Evolutionary conservation across 1,140 invertebrate species (phyloP), one percentile per base, ranked within the genome.

Genomic region (Euwallacea fornicatus): DNA sequence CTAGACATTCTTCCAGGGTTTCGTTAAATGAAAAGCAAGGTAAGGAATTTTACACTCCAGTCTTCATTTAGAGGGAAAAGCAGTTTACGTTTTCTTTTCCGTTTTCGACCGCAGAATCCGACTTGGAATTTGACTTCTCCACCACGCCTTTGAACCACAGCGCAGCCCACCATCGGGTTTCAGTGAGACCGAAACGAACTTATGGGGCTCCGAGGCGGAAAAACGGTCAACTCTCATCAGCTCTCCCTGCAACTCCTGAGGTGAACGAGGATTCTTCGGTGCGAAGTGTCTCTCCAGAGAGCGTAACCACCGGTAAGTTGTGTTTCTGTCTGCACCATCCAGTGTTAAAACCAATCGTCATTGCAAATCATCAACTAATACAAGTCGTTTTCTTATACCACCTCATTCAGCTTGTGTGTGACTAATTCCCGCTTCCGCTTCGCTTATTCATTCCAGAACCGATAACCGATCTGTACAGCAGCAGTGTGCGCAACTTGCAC

Each of bases 111-210:
- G 42, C 42, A 79, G 77, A 81, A 71, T 76, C 75, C n/a, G 76
- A 79, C 63, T 73, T 79, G 64, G 82, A 83, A 72, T 74, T 79
- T 56, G 79, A 79, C 60, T 69, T 73, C 10, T 77, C 77, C 8
- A 75, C 81, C 21, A 84, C 88, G 71, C 87, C 89, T 47, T 83
- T 93, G 59, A 91, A 89, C 77, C 91, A 92, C 79, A 89, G 88
- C n/a, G 91, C 90, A 13, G 91, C 91, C 44, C 85, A 85, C 69
- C 91, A 93, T 83, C 90, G 91, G 81, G 91, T 92, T 84, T 86
- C 90, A 46, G 87, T 93, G 46, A 84, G 88, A 42, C 91, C 91
- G n/a, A 87, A 88, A 73, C 84, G 90, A 74, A 91, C 88, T 16
- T 89, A 91, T 77, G 90, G 88, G 21, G 88, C 89, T 15, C 89